A percentile compares a stretch with the other conserved stretches of the same genome.
Evolutionary conservation across 2,113 vertebrate genomes (phyloP).

Genomic region (Sylvietta virens): DNA sequence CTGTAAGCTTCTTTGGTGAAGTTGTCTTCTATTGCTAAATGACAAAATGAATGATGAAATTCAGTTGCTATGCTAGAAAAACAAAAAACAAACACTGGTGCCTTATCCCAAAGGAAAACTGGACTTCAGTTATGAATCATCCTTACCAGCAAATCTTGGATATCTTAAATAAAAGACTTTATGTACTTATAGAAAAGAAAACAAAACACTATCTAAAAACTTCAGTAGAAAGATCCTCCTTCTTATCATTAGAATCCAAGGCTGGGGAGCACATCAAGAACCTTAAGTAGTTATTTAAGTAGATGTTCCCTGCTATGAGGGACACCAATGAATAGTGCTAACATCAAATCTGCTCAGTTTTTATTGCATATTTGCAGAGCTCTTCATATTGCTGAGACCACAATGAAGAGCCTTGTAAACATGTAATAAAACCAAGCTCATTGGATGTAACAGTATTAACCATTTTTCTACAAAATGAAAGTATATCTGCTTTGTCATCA

Average conservation of each 20-base stretch:
- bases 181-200: slow-evolving; percentile 70
- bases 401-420: slow-evolving; percentile 63
- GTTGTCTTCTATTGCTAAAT: slow-evolving; percentile 81
- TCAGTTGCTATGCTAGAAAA: slow-evolving; percentile 84
- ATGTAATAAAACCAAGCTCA: slow-evolving; percentile 65
- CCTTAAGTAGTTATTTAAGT: slow-evolving; percentile 47
- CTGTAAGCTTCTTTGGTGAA: slow-evolving; percentile 78
- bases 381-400: slow-evolving; percentile 59
- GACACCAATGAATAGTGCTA: slow-evolving; percentile 36
- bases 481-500: slow-evolving; percentile 43
- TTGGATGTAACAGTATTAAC: slow-evolving; percentile 52
- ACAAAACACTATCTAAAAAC: slow-evolving; percentile 40
- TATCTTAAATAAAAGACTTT: slow-evolving; percentile 74
- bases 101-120: slow-evolving; percentile 77
- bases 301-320: slow-evolving; percentile 52
- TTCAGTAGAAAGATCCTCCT: slow-evolving; percentile 8
- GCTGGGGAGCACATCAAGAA: slow-evolving; percentile 19
- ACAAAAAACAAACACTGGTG: slow-evolving; percentile 80
- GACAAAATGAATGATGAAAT: slow-evolving; percentile 84
- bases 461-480: slow-evolving; percentile 70
- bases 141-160: slow-evolving; percentile 74
- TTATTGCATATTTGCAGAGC: slow-evolving; percentile 64
- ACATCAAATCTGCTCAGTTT: slow-evolving; percentile 44
- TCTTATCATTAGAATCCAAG: neutral
- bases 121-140: slow-evolving; percentile 81